Evolutionary conservation across 2,113 vertebrate species (phyloP).

Genomic region (Cynopterus brachyotis): DNA sequence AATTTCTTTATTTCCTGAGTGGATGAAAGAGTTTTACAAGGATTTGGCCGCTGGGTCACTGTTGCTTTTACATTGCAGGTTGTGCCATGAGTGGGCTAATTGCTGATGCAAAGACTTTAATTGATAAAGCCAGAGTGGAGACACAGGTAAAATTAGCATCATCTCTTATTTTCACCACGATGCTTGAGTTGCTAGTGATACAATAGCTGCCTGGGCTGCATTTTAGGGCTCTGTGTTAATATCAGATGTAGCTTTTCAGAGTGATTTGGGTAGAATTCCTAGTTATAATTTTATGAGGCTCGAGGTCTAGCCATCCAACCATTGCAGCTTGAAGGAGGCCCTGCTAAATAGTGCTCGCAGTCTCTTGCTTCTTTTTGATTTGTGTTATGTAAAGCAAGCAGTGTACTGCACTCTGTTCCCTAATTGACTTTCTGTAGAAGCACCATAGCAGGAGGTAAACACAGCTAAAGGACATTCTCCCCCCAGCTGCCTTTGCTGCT

Average conservation of each 20-base stretch:
- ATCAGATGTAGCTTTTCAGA: not conserved
- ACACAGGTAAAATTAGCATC: conserved; percentile 90
- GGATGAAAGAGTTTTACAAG: conserved; percentile 5
- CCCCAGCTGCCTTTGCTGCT: not conserved
- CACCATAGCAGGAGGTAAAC: not conserved
- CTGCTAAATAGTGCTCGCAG: not conserved
- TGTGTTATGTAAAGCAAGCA: not conserved
- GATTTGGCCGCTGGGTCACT: conserved; percentile 45
- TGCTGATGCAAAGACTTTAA: conserved; percentile 98
- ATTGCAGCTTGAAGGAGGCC: not conserved
- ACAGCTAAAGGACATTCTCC: not conserved
- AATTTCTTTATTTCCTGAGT: conserved; percentile 49
- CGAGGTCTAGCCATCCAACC: not conserved
- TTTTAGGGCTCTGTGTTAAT: not conserved
- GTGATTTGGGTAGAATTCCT: not conserved
- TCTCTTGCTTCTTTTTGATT: not conserved
- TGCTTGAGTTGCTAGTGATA: not conserved
- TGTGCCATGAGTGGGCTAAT: conserved; percentile 99
- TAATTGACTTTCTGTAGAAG: conserved; percentile 3
- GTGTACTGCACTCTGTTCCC: not conserved
- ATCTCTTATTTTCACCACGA: conserved; percentile 9
- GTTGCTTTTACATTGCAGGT: conserved; percentile 83
- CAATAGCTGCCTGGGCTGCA: not conserved
- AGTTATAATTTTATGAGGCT: not conserved
- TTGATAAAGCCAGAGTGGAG: conserved; percentile 99